Conservation (phyloP, 2,888 invertebrate genomes). For the Habroteleia sp. region DNA sequence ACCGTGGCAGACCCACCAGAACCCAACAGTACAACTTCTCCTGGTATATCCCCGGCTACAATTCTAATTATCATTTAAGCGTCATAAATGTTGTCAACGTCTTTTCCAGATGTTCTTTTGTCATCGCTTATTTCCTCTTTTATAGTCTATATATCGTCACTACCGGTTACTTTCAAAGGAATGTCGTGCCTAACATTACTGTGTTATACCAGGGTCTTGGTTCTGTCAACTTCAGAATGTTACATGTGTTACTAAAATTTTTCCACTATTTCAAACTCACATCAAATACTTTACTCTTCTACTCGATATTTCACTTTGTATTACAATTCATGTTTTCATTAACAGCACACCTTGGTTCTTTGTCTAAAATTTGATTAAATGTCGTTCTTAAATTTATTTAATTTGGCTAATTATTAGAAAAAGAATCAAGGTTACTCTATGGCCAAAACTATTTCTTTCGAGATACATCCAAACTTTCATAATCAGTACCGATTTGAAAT, state of each 20-base stretch:
- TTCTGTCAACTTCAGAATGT: conserved; percentile 12
- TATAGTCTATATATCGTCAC: conserved; percentile 63
- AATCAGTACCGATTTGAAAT: conserved; percentile 5
- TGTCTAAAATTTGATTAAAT: neutral
- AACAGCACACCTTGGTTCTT: conserved; percentile 9
- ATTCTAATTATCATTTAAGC: conserved; percentile 66
- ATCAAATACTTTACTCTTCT: neutral
- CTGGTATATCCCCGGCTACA: conserved; percentile 69
- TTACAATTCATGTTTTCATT: neutral
- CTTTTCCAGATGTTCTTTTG: conserved; percentile 64
- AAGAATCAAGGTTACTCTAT: neutral
- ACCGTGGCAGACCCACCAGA: conserved; percentile 74
- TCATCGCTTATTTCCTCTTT: conserved; percentile 56
- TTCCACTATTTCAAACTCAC: conserved; percentile 25
- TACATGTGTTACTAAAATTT: conserved; percentile 29
- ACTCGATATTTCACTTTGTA: neutral
- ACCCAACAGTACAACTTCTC: conserved; percentile 63
- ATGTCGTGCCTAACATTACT: conserved; percentile 37
- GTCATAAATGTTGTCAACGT: conserved; percentile 41
- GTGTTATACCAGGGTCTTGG: conserved; percentile 35
- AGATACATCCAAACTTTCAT: neutral
- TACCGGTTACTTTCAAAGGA: conserved; percentile 38
- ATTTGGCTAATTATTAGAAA: too few relatives aligned
- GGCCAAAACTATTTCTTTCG: too few relatives aligned
- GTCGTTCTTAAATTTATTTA: neutral